These are phyloP conservation scores for Temnothorax longispinosus DNA, from an alignment of 1,140 invertebrate genomes.

Conservation along the genomic window DNA sequence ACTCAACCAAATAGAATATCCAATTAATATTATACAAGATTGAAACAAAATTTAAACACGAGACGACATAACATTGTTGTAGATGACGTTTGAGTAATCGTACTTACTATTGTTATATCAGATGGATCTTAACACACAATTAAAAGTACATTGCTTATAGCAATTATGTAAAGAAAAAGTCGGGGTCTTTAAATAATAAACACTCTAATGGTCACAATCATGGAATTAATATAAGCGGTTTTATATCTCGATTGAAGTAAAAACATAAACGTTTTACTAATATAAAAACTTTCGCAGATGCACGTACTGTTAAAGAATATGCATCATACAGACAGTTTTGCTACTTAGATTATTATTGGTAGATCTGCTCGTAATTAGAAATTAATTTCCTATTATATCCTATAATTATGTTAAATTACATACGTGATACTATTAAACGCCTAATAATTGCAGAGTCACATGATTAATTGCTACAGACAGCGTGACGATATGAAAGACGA, in stretches of 20 bases:
- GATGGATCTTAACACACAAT: not conserved
- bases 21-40: not conserved
- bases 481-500: not conserved
- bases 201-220: too few relatives aligned
- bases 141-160: not conserved
- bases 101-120: not conserved
- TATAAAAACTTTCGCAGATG: not conserved
- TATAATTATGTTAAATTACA: not conserved
- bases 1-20: not conserved
- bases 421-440: not conserved
- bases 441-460: constrained; percentile 7
- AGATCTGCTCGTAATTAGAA: not conserved
- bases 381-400: not conserved
- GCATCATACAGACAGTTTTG: not conserved
- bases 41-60: not conserved
- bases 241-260: not conserved
- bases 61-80: not conserved
- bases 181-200: too few relatives aligned
- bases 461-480: not conserved
- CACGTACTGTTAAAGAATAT: not conserved
- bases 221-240: too few relatives aligned
- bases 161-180: not conserved
- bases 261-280: not conserved
- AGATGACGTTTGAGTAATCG: constrained; percentile 16
- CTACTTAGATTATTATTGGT: not conserved